Evolutionary conservation across 2,888 invertebrate species (phyloP).

Genomic region (Cataglyphis livida): DNA sequence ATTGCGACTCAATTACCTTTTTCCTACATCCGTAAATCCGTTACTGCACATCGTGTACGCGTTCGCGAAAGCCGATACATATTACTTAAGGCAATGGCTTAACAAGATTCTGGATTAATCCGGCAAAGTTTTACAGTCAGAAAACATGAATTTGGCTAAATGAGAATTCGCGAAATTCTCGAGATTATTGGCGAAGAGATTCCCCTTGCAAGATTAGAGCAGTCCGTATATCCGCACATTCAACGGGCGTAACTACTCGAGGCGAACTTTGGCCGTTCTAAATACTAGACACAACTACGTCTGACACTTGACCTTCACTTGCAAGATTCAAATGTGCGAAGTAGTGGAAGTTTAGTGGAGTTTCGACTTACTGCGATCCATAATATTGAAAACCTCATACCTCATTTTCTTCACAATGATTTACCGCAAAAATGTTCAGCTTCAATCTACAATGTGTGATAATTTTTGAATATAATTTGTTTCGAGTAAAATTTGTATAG

Average conservation of each 20-base stretch:
- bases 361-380: not conserved
- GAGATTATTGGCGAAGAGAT: conserved; percentile 32
- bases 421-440: not conserved
- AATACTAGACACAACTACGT: conserved; percentile 17
- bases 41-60: not conserved
- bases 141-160: conserved; percentile 28
- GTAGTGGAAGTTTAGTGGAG: not conserved
- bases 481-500: not conserved
- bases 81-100: not conserved
- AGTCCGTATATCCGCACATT: conserved; percentile 9
- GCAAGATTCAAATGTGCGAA: not conserved
- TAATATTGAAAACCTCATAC: not conserved
- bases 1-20: conserved; percentile 1
- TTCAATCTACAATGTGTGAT: not conserved
- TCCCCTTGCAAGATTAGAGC: conserved; percentile 38
- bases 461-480: not conserved
- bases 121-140: not conserved
- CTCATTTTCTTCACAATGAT: not conserved
- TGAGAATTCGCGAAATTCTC: conserved; percentile 49
- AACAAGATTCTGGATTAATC: conserved; percentile 27
- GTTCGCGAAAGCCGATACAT: not conserved
- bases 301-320: conserved; percentile 46
- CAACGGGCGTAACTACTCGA: conserved; percentile 25
- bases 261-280: conserved; percentile 27
- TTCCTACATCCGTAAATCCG: conserved; percentile 17